Base-by-base conservation (phyloP, 2,797 vertebrate genomes). In the Brotula barbata region DNA sequence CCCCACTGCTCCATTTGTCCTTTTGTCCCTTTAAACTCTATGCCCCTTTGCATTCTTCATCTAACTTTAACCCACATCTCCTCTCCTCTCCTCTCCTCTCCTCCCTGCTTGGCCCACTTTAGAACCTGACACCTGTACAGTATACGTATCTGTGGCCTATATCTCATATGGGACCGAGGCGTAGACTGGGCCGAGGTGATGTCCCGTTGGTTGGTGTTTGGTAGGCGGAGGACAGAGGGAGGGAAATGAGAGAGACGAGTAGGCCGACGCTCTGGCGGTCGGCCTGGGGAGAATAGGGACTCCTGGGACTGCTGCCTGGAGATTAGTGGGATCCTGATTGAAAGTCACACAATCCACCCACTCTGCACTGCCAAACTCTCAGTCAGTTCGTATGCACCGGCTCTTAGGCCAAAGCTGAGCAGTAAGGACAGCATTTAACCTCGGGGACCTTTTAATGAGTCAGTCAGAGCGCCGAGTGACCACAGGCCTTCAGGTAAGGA, bases 241-340 rank as follows among this genome's bases (percentile, higher is more conserved):
- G 64, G 64, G 47, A 80, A 81, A 75, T 58, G 60, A 71, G 73
- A 76, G 66, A 73, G 74, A 60, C 1, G 62, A 64, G 74, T 57
- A 73, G 80, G 81, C 58, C 60, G 65, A 56, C 19, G 48, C 62
- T 68, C 58, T 77, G 71, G 68, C 61, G 50, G 65, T 42, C 23
- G 62, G 70, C 63, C 65, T 47, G 68, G 75, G 68, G 71, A 80
- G 63, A 70, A 69, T 76, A 44, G 64, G 50, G 53, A 69, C 82
- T 63, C 73, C 60, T 68, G 84, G 75, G 77, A 83, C 34, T 23
- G 39, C 62, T 73, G 71, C 72, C 57, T 72, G 60, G 69, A 81
- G 70, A 82, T 78, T 76, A 80, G 65, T 60, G 62, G 73, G 71
- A 79, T 80, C 58, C 65, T 75, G 79, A 80, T 63, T 69, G 71